Base-by-base conservation (phyloP, 2,113 vertebrate species). In the Rynchops niger region DNA sequence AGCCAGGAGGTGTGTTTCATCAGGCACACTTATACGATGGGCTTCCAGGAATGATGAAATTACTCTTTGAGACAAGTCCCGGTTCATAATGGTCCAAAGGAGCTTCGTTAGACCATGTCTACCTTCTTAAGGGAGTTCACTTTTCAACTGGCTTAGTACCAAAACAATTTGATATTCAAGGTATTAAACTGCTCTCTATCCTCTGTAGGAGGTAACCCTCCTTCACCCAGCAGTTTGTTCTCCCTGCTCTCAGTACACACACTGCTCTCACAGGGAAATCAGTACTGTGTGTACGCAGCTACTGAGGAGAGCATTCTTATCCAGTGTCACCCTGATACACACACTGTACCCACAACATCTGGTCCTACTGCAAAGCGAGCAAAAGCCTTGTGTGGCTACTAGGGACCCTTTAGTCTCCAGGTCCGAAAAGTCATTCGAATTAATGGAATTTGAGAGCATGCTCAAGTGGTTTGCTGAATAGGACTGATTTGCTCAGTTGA, bases 401-500 rank as follows among this genome's bases (percentile, higher is more conserved):
- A 53, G 61, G 25, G 30, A 83, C 65, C 29, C 12, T 61, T 82
- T 55, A 63, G n/a, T 70, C 63, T 81, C 40, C 43, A 69, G 69
- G 38, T 88, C 67, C 71, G 65, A 83, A 93, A 96, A 95, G 69
- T 45, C 1, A 79, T 77, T 79, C 0, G 3, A 61, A 79, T 73
- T 69, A 92, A 69, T 65, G 53, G 56, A 92, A 89, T 20, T 26
- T 63, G 38, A 91, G 43, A 78, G 53, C 52, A 42, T 6, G 36
- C 19, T 87, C 15, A 43, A 43, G 47, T 34, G 14, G 71, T 83
- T 88, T 67, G 9, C 78, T 85, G 40, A 88, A 88, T 88, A 86
- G 82, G 86, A 61, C 36, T 79, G 78, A 94, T 96, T 94, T 82
- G 71, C 74, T 85, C 78, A 85, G n/a, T 6, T 72, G 66, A 88